These are phyloP conservation scores for Bergia puertoricense DNA, from an alignment of 92 coral and sea anemone species.

Conservation along the genomic window DNA sequence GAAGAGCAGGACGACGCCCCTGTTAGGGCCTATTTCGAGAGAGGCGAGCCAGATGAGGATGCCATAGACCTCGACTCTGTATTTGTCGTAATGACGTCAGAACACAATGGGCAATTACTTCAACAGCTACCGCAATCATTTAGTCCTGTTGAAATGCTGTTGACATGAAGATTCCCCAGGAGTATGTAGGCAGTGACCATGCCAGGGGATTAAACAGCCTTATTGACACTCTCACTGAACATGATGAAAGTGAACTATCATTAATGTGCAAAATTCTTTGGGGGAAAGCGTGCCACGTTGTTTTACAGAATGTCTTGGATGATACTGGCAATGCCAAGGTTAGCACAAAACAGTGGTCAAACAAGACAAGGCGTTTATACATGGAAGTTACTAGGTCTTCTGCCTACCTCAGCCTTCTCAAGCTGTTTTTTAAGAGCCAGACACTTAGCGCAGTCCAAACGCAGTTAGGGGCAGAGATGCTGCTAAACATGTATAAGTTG, in stretches of 20 bases:
- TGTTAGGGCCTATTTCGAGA: not conserved
- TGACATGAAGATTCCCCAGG: not conserved
- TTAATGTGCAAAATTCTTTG: constrained; percentile 15
- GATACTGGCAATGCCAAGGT: not conserved
- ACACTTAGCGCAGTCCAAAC: constrained; percentile 25
- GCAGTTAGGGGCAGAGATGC: constrained; percentile 39
- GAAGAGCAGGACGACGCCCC: not conserved
- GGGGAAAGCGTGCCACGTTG: not conserved
- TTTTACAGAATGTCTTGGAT: not conserved
- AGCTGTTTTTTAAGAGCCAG: not conserved
- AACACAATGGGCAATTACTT: not conserved
- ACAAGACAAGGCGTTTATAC: not conserved
- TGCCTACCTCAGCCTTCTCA: constrained; percentile 14
- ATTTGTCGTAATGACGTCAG: not conserved
- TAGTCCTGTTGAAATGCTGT: not conserved
- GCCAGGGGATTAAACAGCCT: not conserved
- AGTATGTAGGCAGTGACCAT: not conserved
- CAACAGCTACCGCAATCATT: not conserved
- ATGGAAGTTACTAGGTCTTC: constrained; percentile 36
- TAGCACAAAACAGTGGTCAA: constrained; percentile 2
- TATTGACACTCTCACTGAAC: not conserved
- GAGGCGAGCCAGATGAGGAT: not conserved
- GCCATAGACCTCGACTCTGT: not conserved
- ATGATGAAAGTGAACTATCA: not conserved
- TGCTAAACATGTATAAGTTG: constrained; percentile 33